Evolutionary conservation across 2,113 vertebrate genomes (phyloP).

Genomic region (Alligator mississippiensis): DNA sequence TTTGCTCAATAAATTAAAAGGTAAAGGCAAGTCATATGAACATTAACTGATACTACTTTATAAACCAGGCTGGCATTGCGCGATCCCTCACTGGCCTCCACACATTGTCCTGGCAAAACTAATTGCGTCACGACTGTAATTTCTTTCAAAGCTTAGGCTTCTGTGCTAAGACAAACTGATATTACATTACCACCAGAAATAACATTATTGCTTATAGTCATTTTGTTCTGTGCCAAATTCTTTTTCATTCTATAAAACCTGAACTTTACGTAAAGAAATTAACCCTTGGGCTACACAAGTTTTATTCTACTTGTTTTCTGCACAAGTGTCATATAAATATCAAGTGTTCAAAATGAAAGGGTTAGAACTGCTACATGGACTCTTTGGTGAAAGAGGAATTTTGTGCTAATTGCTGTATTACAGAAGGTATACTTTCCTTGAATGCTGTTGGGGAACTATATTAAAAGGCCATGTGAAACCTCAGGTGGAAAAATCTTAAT

Average conservation of each 20-base stretch:
- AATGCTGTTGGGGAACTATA: background rate
- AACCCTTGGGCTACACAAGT: slow-evolving; percentile 45
- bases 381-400: slow-evolving; percentile 59
- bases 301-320: slow-evolving; percentile 56
- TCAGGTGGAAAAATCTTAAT: slow-evolving; percentile 4
- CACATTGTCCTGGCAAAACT: slow-evolving; percentile 55
- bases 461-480: background rate
- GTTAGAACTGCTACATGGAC: slow-evolving; percentile 50
- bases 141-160: background rate
- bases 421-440: background rate
- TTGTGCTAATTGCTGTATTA: slow-evolving; percentile 5
- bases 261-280: slow-evolving; percentile 40
- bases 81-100: slow-evolving; percentile 54
- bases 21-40: background rate
- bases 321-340: slow-evolving; percentile 22
- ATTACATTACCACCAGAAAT: slow-evolving; percentile 29
- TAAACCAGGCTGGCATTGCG: slow-evolving; percentile 36
- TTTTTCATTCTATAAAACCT: slow-evolving; percentile 49
- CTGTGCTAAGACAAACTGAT: slow-evolving; percentile 40
- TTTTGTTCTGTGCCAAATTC: slow-evolving; percentile 36
- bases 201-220: background rate
- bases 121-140: background rate
- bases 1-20: background rate
- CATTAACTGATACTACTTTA: slow-evolving; percentile 18
- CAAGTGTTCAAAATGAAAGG: slow-evolving; percentile 36